A percentile compares a stretch with the other conserved stretches of the same genome.
Conservation (phyloP, 2,888 invertebrate genomes). For the Ceramica pisi region DNA sequence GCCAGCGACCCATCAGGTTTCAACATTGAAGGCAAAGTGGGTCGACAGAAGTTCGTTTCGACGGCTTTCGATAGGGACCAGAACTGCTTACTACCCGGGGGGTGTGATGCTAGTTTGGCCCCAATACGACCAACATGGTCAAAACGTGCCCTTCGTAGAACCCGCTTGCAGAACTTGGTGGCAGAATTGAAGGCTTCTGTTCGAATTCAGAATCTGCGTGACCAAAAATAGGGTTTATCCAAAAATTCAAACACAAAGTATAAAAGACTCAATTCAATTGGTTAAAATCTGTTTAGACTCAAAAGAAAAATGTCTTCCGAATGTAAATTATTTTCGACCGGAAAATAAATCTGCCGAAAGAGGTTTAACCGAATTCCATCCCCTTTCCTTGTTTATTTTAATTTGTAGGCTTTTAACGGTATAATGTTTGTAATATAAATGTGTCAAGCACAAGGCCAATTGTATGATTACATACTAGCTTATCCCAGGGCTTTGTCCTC, state of each 20-base stretch:
- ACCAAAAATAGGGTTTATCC: not conserved
- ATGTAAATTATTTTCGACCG: slow-evolving; percentile 16
- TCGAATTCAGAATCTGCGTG: not conserved
- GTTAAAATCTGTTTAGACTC: slow-evolving; percentile 17
- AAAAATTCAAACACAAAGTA: not conserved
- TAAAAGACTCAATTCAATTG: slow-evolving; percentile 13
- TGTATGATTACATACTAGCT: no score
- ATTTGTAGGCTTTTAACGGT: slow-evolving; percentile 30
- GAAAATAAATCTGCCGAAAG: slow-evolving; percentile 34
- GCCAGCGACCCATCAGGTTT: no score
- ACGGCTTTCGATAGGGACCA: no score
- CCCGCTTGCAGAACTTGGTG: no score
- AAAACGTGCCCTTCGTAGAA: no score
- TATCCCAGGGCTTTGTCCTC: no score
- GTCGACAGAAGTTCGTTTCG: no score
- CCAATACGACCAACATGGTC: no score
- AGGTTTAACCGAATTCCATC: slow-evolving; percentile 21
- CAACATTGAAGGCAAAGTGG: no score
- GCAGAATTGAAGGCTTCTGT: no score
- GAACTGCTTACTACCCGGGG: no score
- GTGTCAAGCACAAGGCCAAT: not conserved
- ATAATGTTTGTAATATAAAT: not conserved
- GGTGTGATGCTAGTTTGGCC: no score
- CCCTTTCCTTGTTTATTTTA: slow-evolving; percentile 42
- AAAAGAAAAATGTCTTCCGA: slow-evolving; percentile 20